These are phyloP conservation scores for Notoglanidium macrostoma DNA, from an alignment of 2,797 vertebrate species.

Conservation along the genomic window DNA sequence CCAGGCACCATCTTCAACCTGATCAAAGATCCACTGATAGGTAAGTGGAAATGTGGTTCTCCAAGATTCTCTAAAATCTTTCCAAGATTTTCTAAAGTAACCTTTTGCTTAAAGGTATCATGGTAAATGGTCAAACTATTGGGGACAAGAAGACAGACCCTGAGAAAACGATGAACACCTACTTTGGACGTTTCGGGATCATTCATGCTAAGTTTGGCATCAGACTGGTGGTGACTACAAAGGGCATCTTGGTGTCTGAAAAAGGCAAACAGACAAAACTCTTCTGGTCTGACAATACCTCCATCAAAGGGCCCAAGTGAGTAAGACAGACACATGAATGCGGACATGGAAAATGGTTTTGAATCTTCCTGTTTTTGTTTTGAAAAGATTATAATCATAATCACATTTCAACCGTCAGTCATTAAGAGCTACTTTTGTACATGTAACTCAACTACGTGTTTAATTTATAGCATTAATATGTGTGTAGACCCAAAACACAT, in stretches of 20 bases:
- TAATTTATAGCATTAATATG: not conserved
- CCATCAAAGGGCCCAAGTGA: constrained; percentile 70
- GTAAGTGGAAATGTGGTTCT: constrained; percentile 60
- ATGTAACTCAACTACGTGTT: not conserved
- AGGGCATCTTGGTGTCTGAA: constrained; percentile 74
- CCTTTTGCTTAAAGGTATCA: constrained; percentile 72
- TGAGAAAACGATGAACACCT: constrained; percentile 73
- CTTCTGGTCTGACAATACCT: constrained; percentile 78
- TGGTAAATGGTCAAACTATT: constrained; percentile 85
- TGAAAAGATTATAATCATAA: not conserved
- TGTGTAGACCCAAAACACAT: not conserved
- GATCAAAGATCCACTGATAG: constrained; percentile 80
- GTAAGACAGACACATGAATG: constrained; percentile 32
- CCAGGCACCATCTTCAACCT: constrained; percentile 73
- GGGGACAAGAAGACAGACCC: constrained; percentile 74
- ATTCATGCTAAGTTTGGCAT: constrained; percentile 71
- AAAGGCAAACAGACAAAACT: constrained; percentile 66
- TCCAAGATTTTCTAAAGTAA: not conserved
- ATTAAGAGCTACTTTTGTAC: not conserved
- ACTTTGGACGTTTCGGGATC: constrained; percentile 88
- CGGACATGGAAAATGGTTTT: not conserved
- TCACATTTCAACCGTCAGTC: not conserved
- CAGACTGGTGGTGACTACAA: constrained; percentile 79
- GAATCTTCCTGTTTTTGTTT: not conserved
- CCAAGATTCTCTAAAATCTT: not conserved